phyloP scores from a whole-genome alignment of 1,140 invertebrate species.

The Cyclina sinensis region DNA sequence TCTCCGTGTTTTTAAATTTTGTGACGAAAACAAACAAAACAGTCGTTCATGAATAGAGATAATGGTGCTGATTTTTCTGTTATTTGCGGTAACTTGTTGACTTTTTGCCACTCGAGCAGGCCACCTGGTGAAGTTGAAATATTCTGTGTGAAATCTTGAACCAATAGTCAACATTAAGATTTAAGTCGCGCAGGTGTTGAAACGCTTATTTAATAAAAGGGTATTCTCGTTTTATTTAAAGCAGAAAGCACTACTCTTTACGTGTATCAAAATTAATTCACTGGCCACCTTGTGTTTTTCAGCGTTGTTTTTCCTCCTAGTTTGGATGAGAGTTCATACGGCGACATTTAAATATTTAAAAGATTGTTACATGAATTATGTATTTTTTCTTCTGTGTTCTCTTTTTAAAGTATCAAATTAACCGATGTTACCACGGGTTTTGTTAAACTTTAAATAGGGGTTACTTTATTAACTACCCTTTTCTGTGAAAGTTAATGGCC shows the following conservation, averaged over 20 bases:
- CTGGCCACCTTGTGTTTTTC: slow-evolving; percentile 29
- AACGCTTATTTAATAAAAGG: slow-evolving; percentile 43
- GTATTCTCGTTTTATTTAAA: slow-evolving; percentile 32
- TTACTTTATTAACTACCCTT: slow-evolving; percentile 46
- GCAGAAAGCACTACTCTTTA: slow-evolving; percentile 9
- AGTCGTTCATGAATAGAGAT: background rate
- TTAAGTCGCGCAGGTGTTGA: slow-evolving; percentile 43
- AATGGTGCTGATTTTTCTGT: slow-evolving; percentile 7
- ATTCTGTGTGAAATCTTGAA: slow-evolving; percentile 31
- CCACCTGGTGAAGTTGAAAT: slow-evolving; percentile 44
- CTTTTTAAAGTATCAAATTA: slow-evolving; percentile 35
- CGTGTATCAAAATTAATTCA: slow-evolving; percentile 1
- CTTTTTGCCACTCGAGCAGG: slow-evolving; percentile 25
- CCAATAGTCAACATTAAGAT: slow-evolving; percentile 2
- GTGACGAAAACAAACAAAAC: slow-evolving; percentile 24
- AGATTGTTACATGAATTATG: slow-evolving; percentile 25
- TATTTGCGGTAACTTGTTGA: slow-evolving; percentile 38
- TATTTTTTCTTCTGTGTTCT: background rate
- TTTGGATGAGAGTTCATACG: background rate
- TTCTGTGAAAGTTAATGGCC: slow-evolving; percentile 62
- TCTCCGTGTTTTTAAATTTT: slow-evolving; percentile 13
- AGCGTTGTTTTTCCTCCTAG: slow-evolving; percentile 2
- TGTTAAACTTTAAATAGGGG: slow-evolving; percentile 34
- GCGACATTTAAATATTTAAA: slow-evolving; percentile 13
- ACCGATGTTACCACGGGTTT: slow-evolving; percentile 16